Conservation (phyloP, 2,113 vertebrate genomes). For the Tachysurus vachellii region DNA sequence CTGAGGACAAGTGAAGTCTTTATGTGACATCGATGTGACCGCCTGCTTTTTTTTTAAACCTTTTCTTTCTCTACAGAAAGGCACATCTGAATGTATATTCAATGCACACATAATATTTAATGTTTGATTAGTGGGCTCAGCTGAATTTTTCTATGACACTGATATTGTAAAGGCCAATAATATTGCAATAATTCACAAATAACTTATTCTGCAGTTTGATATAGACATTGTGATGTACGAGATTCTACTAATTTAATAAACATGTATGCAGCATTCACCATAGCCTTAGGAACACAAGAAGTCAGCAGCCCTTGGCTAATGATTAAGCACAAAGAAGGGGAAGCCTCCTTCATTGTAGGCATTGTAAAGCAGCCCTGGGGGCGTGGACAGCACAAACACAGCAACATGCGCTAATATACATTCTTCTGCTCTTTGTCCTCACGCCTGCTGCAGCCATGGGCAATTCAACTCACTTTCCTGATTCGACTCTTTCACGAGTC, state of each 20-base stretch:
- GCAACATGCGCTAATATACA: constrained; percentile 48
- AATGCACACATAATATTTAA: not conserved
- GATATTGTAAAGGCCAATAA: not conserved
- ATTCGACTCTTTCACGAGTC: not conserved
- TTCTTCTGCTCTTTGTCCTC: constrained; percentile 53
- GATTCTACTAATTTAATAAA: not conserved
- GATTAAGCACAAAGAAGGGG: constrained; percentile 38
- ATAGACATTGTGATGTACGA: not conserved
- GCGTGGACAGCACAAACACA: constrained; percentile 13
- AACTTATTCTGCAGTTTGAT: constrained; percentile 1
- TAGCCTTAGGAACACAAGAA: not conserved
- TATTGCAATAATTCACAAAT: not conserved
- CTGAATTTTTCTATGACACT: not conserved
- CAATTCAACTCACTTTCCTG: not conserved
- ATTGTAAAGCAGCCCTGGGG: constrained; percentile 26
- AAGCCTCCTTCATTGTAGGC: constrained; percentile 3
- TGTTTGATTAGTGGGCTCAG: not conserved
- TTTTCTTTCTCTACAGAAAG: not conserved
- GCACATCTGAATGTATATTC: not conserved
- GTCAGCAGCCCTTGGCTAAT: constrained; percentile 6
- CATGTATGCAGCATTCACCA: not conserved
- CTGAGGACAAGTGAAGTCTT: not conserved
- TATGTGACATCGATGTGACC: not conserved
- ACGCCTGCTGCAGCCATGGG: not conserved
- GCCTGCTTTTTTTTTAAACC: not conserved